Percentiles rank a stretch among this genome's conserved stretches.
Evolutionary conservation across 2,113 vertebrate genomes (phyloP).

Genomic region (Lepisosteus oculatus): DNA sequence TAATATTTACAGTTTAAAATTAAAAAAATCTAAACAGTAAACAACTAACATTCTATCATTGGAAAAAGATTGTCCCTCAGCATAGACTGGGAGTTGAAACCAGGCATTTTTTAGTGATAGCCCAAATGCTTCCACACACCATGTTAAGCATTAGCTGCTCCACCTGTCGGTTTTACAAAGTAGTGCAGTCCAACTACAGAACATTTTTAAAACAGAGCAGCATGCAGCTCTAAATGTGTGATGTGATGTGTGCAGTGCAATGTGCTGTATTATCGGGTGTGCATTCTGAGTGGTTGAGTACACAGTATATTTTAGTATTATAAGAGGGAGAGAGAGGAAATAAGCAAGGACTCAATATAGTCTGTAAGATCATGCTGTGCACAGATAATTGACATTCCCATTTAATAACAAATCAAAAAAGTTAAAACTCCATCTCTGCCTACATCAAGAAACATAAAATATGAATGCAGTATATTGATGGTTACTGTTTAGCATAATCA

Average conservation of each 20-base stretch:
- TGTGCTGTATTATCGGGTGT: no score
- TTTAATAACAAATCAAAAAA: constrained; percentile 33
- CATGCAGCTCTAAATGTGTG: not conserved
- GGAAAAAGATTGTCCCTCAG: no score
- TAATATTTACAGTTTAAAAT: no score
- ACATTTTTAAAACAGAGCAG: not conserved
- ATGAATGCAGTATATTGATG: constrained; percentile 29
- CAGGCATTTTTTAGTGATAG: no score
- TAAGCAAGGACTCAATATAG: constrained; percentile 11
- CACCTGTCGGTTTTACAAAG: not conserved
- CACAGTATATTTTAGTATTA: constrained; percentile 2
- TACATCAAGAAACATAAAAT: constrained; percentile 18
- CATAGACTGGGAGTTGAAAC: no score
- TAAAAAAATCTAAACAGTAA: no score
- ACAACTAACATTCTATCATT: no score
- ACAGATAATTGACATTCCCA: constrained; percentile 30
- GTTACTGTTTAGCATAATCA: constrained; percentile 46
- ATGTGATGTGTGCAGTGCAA: not conserved
- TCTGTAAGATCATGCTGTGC: constrained; percentile 20
- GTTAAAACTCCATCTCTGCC: constrained; percentile 22
- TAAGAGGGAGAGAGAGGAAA: not conserved
- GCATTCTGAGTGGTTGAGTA: no score
- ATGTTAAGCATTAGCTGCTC: no score
- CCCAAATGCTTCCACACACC: no score
- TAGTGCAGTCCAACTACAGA: no score